Evolutionary conservation across 2,888 invertebrate genomes (phyloP).

Genomic region (Leptinotarsa peninsularis): DNA sequence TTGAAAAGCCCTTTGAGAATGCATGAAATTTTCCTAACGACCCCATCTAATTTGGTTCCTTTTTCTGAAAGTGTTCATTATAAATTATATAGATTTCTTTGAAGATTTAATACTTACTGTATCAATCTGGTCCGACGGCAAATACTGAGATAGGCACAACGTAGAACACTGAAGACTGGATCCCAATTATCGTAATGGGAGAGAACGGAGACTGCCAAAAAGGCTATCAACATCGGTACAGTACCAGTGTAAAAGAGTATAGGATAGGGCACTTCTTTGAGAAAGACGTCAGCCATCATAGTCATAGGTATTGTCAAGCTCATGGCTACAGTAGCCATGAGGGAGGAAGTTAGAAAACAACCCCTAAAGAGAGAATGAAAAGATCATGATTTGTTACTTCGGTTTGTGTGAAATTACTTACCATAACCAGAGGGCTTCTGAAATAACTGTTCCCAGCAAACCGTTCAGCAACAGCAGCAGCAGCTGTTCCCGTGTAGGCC

Average conservation of each 20-base stretch:
- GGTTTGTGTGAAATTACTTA: conserved; percentile 62
- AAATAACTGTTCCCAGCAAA: conserved; percentile 88
- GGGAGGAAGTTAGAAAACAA: conserved; percentile 90
- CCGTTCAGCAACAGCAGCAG: conserved; percentile 86
- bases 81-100: no score
- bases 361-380: conserved; percentile 66
- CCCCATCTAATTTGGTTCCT: no score
- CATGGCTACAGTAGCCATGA: conserved; percentile 88
- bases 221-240: conserved; percentile 81
- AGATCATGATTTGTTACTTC: neutral
- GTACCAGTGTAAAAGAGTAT: conserved; percentile 82
- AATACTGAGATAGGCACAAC: conserved; percentile 67
- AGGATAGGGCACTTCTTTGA: conserved; percentile 77
- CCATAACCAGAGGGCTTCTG: conserved; percentile 95
- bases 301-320: conserved; percentile 91
- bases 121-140: conserved; percentile 67
- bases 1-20: no score
- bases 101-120: conserved; percentile 62
- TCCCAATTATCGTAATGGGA: conserved; percentile 87
- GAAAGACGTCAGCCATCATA: conserved; percentile 84
- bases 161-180: conserved; percentile 74
- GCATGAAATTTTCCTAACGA: no score
- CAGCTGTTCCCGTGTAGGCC: conserved; percentile 87
- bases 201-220: conserved; percentile 77
- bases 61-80: no score